Evolutionary conservation across 1,140 invertebrate genomes (phyloP).

Genomic region (Drosophila triauraria): DNA sequence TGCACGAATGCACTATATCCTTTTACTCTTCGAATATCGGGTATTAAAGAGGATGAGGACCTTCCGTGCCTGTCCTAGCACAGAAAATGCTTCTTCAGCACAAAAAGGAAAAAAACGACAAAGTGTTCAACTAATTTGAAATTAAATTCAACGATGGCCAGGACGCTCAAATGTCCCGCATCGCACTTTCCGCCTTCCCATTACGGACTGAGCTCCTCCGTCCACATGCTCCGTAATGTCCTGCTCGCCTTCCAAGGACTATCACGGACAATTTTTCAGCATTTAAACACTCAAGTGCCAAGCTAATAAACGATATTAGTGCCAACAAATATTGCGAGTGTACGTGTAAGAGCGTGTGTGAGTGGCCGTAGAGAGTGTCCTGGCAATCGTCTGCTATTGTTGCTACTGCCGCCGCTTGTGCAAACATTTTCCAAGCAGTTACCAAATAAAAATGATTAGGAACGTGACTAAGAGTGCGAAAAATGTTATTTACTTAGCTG

Average conservation of each 20-base stretch:
- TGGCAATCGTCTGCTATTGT: constrained; percentile 28
- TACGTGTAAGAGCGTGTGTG: constrained; percentile 22
- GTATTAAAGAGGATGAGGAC: background rate
- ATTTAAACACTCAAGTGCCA: constrained; percentile 78
- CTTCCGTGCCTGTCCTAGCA: constrained; percentile 33
- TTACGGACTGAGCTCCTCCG: background rate
- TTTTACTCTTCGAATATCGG: background rate
- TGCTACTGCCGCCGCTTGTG: constrained; percentile 46
- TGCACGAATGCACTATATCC: background rate
- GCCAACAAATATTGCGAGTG: constrained; percentile 73
- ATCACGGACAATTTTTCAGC: constrained; percentile 76
- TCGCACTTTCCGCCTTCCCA: background rate
- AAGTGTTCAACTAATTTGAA: constrained; percentile 76
- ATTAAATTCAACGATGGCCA: constrained; percentile 70
- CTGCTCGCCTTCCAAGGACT: constrained; percentile 51
- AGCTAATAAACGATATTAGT: constrained; percentile 79
- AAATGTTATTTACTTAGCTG: constrained; percentile 80
- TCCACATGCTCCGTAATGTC: constrained; percentile 23
- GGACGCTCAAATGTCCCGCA: constrained; percentile 34
- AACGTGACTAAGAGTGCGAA: constrained; percentile 80
- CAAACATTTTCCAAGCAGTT: constrained; percentile 79
- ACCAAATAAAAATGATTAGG: constrained; percentile 81
- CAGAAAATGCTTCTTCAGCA: constrained; percentile 59
- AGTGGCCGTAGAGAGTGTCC: constrained; percentile 11
- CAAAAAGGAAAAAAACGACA: constrained; percentile 49